A percentile compares a stretch with the other conserved stretches of the same genome.
These are phyloP conservation scores for Passer montanus DNA, from an alignment of 2,113 vertebrate species.

Conservation along the genomic window DNA sequence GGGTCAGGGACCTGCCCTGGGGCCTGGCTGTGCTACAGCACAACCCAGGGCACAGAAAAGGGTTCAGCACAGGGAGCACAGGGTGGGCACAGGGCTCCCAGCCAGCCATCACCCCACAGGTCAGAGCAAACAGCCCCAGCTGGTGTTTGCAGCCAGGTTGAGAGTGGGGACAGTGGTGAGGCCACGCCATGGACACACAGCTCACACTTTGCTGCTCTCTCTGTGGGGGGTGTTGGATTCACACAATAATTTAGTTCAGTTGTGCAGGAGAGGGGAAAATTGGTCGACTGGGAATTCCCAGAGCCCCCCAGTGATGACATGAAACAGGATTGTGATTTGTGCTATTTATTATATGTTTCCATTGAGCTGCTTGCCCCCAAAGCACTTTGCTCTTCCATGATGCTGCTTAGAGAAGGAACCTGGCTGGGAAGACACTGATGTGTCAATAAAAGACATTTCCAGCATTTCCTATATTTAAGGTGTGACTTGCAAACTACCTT, in stretches of 20 bases:
- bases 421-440: background rate
- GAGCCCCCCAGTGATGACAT: background rate
- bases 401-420: background rate
- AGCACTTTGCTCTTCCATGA: background rate
- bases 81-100: background rate
- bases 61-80: background rate
- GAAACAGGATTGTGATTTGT: background rate
- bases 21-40: background rate
- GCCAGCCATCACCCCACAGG: fast-evolving
- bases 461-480: background rate
- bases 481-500: background rate
- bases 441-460: background rate
- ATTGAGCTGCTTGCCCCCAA: background rate
- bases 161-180: background rate
- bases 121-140: background rate
- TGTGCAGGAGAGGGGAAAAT: background rate
- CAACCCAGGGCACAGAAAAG: background rate
- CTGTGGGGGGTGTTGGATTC: background rate
- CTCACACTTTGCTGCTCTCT: background rate
- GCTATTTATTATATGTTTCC: background rate
- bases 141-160: background rate
- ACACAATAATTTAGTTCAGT: background rate
- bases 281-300: background rate
- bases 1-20: background rate
- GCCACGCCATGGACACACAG: fast-evolving